Evolutionary conservation across 2,113 vertebrate genomes (phyloP).

Genomic region (Ammodytes marinus): DNA sequence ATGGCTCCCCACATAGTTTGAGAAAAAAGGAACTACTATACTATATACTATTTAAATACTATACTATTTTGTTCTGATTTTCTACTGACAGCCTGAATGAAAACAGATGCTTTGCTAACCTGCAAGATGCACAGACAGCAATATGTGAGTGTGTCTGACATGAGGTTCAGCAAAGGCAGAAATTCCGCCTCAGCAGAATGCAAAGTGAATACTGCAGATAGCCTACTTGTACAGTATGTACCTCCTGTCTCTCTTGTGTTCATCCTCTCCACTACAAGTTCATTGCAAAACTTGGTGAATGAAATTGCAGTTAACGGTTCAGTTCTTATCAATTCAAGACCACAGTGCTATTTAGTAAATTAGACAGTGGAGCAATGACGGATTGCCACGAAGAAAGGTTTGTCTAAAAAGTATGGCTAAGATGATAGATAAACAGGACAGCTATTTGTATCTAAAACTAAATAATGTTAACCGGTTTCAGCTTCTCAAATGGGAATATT

Average conservation of each 20-base stretch:
- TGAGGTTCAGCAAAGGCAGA: conserved; percentile 16
- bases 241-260: not conserved
- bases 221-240: not conserved
- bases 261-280: not conserved
- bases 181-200: conserved; percentile 63
- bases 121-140: conserved; percentile 51
- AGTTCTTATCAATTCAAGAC: not conserved
- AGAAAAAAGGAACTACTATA: conserved; percentile 25
- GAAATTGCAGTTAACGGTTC: not conserved
- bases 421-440: no score
- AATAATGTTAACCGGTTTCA: not conserved
- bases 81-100: conserved; percentile 46
- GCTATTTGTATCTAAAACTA: not conserved
- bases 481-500: not conserved
- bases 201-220: conserved; percentile 36
- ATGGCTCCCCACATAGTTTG: rapidly evolving
- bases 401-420: not conserved
- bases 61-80: conserved; percentile 9
- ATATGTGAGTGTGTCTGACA: conserved; percentile 1
- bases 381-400: not conserved
- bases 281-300: not conserved
- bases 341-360: not conserved
- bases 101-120: conserved; percentile 58
- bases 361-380: not conserved
- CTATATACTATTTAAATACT: no score